Evolutionary conservation across 2,113 vertebrate genomes (phyloP), one percentile per base, ranked within the genome.

Genomic region (Esox niger): DNA sequence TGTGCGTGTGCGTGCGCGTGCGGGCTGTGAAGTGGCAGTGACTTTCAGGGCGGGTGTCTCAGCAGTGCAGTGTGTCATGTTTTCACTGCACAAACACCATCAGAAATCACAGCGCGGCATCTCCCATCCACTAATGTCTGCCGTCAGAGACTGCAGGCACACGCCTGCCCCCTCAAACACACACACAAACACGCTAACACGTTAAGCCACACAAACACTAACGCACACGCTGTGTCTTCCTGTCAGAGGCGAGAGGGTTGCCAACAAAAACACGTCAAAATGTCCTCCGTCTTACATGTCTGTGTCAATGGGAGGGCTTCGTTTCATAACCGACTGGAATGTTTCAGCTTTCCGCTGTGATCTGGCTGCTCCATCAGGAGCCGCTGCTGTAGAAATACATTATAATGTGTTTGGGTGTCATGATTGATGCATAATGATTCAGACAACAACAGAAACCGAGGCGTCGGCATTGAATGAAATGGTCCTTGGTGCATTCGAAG

Each of bases 51-150:
- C 10, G 29, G 20, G 58, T 61, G 13, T 61, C 29, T 35, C 17
- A 33, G 27, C 57, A 59, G 57, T 17, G 31, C 64, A 66, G n/a
- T 15, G 52, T 54, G 54, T 43, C 32, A 30, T 47, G 15, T 69
- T 35, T 31, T 66, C 71, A 55, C 68, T 79, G 54, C 3, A 43
- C 71, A 78, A 84, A 85, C 71, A 76, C 62, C 64, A 74, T 46
- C 38, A 79, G 74, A 76, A 82, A 79, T 83, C 79, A 69, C 73
- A 79, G 54, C 66, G 66, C 63, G 47, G 60, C 70, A 77, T 60
- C 33, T 56, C 62, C 73, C 82, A 75, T 80, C 77, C 66, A 79
- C 66, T 78, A 61, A 78, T 31, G 66, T 77, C 67, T 69, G 72
- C 77, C 71, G 38, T 73, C 69, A 58, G 71, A 77, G 68, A 76